A percentile compares a stretch with the other conserved stretches of the same genome.
These are phyloP conservation scores for Bombus breviceps DNA, from an alignment of 1,140 invertebrate genomes.

Conservation along the genomic window DNA sequence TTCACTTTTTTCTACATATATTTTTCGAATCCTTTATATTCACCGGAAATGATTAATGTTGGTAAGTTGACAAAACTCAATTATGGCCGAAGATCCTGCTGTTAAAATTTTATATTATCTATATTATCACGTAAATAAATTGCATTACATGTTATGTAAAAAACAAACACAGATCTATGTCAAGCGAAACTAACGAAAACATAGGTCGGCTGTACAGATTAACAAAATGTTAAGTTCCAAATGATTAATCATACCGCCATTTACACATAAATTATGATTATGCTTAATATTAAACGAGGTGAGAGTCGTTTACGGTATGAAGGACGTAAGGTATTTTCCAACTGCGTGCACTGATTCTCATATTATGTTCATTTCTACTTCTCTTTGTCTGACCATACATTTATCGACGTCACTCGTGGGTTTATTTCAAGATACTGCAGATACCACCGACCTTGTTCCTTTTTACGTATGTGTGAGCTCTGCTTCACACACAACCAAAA, in stretches of 20 bases:
- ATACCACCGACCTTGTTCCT: conserved; percentile 11
- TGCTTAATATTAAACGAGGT: neutral
- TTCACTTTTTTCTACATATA: neutral
- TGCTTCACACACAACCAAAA: neutral
- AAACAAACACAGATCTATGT: neutral
- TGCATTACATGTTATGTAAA: neutral
- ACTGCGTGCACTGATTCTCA: neutral
- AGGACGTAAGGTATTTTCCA: neutral
- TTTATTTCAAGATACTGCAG: conserved; percentile 39
- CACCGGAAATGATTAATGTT: no score
- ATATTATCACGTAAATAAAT: conserved; percentile 29
- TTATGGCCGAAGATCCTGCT: neutral
- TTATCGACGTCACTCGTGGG: conserved; percentile 42
- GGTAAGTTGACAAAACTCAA: neutral
- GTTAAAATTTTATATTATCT: neutral
- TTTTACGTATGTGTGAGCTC: neutral
- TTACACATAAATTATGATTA: neutral
- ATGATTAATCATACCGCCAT: neutral
- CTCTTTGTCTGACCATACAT: conserved; percentile 34
- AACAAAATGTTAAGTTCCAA: neutral
- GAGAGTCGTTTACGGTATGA: neutral
- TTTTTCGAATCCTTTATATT: no score
- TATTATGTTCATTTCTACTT: conserved; percentile 16
- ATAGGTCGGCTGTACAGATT: neutral
- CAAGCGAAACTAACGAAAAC: neutral